phyloP scores from a whole-genome alignment of 2,113 vertebrate genomes.

The Equus przewalskii region DNA sequence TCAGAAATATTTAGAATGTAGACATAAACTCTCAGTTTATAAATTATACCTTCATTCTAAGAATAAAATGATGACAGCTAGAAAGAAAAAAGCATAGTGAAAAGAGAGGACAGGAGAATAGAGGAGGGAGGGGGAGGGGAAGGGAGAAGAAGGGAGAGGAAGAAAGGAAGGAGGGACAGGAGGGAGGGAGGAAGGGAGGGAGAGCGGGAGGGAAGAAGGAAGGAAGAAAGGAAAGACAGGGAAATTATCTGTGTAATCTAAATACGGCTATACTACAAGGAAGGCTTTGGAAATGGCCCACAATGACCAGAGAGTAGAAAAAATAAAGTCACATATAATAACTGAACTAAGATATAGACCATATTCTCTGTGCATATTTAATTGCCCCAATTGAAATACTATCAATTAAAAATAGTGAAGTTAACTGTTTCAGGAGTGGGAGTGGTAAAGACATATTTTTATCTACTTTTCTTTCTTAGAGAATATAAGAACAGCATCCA shows the following conservation, averaged over 20 bases:
- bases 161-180: rapidly evolving
- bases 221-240: background rate
- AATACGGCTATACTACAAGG: background rate
- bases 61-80: background rate
- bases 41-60: background rate
- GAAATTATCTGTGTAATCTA: background rate
- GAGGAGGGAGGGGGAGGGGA: background rate
- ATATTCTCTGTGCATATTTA: background rate
- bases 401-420: slow-evolving; percentile 33
- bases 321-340: background rate
- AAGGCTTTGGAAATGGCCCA: background rate
- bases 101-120: background rate
- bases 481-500: background rate
- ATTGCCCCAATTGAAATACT: background rate
- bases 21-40: background rate
- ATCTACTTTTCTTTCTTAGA: background rate
- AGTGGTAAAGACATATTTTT: slow-evolving; percentile 1
- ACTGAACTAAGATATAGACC: background rate
- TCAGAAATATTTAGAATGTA: background rate
- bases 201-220: rapidly evolving
- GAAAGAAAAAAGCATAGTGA: background rate
- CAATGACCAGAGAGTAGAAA: background rate
- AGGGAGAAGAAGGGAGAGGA: background rate
- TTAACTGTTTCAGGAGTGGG: background rate
- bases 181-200: rapidly evolving